Evolutionary conservation across 2,797 vertebrate genomes (phyloP).

Genomic region (Chaunax sp.): DNA sequence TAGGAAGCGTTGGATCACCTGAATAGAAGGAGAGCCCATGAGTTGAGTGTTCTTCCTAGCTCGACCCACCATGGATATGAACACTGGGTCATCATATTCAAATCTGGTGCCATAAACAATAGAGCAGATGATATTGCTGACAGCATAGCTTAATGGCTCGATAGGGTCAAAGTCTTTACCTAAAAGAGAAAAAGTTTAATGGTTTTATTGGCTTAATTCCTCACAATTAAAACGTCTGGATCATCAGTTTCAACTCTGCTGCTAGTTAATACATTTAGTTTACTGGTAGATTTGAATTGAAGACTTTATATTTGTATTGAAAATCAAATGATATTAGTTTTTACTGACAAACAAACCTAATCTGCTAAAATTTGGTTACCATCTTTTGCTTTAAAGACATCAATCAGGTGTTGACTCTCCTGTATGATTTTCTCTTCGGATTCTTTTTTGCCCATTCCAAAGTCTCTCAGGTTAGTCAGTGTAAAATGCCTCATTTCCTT

Average conservation of each 20-base stretch:
- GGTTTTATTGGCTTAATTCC: not conserved
- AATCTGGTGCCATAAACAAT: conserved; percentile 12
- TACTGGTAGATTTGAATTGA: not conserved
- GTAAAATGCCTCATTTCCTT: conserved; percentile 72
- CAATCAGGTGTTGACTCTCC: conserved; percentile 57
- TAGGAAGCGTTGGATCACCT: not conserved
- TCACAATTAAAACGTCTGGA: not conserved
- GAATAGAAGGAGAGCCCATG: not conserved
- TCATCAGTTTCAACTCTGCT: not conserved
- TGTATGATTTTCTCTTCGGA: conserved; percentile 68
- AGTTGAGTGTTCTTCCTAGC: not conserved
- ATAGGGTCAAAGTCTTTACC: conserved; percentile 13
- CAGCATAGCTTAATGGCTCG: not conserved
- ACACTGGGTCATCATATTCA: conserved; percentile 16
- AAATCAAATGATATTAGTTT: too few species aligned
- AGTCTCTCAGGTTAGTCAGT: conserved; percentile 58
- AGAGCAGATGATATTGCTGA: conserved; percentile 11
- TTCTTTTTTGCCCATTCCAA: conserved; percentile 71
- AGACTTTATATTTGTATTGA: not conserved
- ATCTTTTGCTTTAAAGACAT: conserved; percentile 41
- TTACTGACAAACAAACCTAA: not conserved
- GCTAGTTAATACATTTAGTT: not conserved
- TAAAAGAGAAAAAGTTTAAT: not conserved
- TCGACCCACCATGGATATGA: conserved; percentile 1
- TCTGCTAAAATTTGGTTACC: not conserved